phyloP scores from a whole-genome alignment of 2,797 vertebrate species.

The Argya squamiceps region DNA sequence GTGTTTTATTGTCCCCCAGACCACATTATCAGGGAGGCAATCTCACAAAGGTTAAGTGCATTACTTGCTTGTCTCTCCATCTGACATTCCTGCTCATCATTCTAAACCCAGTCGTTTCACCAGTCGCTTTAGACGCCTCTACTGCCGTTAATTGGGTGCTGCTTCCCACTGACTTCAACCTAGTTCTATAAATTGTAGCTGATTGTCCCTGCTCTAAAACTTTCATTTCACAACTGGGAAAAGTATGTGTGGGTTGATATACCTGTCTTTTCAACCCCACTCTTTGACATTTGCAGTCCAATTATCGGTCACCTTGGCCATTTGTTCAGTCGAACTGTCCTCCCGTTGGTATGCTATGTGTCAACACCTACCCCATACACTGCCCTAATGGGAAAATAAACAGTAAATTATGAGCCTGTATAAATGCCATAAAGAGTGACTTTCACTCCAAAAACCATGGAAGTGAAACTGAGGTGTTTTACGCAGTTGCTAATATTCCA shows the following conservation, averaged over 20 bases:
- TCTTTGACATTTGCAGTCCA: slow-evolving; percentile 42
- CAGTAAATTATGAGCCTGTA: slow-evolving; percentile 10
- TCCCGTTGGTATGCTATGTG: background rate
- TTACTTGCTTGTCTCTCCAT: background rate
- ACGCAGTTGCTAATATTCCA: background rate
- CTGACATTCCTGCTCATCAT: background rate
- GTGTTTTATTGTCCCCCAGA: background rate
- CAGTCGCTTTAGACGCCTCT: background rate
- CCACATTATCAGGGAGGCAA: background rate
- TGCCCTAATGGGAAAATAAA: slow-evolving; percentile 16
- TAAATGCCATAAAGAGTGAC: background rate
- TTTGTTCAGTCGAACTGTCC: background rate
- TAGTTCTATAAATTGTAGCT: slow-evolving; percentile 1
- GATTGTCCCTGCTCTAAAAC: background rate
- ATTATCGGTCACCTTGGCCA: slow-evolving; percentile 12
- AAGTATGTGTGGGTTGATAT: background rate
- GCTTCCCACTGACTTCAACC: background rate
- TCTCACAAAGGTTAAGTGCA: slow-evolving; percentile 8
- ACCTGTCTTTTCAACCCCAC: background rate
- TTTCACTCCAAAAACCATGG: background rate
- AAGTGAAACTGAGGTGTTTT: background rate
- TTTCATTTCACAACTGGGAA: slow-evolving; percentile 18
- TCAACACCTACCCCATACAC: background rate
- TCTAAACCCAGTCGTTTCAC: background rate
- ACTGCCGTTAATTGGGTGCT: background rate